phyloP scores from a whole-genome alignment of 1,140 invertebrate species.

The Microplitis demolitor region DNA sequence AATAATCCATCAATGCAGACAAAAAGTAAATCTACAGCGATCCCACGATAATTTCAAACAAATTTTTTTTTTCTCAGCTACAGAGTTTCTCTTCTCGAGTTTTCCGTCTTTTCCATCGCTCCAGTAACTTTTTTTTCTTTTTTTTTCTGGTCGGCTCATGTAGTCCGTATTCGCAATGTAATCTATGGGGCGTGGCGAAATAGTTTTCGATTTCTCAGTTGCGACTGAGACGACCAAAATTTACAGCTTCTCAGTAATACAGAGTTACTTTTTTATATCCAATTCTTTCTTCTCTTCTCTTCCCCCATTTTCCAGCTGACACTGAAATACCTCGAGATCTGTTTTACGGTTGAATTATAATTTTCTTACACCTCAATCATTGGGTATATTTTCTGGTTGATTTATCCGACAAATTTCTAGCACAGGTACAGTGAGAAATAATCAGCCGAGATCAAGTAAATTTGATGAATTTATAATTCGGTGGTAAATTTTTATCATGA shows the following conservation, averaged over 20 bases:
- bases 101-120: too few species aligned
- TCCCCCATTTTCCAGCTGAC: neutral
- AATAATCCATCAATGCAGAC: too few species aligned
- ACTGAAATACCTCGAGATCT: neutral
- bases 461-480: too few species aligned
- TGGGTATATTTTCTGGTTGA: too few species aligned
- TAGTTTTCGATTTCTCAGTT: conserved; percentile 50
- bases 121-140: neutral
- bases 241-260: conserved; percentile 42
- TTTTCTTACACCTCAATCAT: neutral
- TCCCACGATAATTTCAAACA: too few species aligned
- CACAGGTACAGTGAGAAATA: too few species aligned
- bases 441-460: too few species aligned
- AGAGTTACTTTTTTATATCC: neutral
- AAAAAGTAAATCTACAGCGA: too few species aligned
- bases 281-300: neutral
- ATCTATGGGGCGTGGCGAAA: conserved; percentile 51
- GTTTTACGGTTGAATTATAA: neutral
- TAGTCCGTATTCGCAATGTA: conserved; percentile 39
- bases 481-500: too few species aligned
- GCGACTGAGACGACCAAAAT: conserved; percentile 33
- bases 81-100: too few species aligned
- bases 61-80: too few species aligned
- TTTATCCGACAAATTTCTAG: too few species aligned
- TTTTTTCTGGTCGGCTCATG: conserved; percentile 1